Conservation (phyloP, 2,888 invertebrate species). For the Orthosia gracilis region DNA sequence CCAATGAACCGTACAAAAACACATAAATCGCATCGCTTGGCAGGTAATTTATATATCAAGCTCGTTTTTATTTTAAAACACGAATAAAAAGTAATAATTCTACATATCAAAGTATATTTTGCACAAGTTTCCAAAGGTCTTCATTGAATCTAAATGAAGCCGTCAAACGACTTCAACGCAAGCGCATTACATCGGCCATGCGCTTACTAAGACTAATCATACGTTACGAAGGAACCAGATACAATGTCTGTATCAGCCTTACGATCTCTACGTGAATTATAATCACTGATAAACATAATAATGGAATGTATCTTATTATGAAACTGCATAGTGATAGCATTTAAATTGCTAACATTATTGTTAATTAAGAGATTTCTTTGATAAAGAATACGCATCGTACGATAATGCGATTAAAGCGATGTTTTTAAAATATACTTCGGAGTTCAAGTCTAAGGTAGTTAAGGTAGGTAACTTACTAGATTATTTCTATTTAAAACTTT, state of each 20-base stretch:
- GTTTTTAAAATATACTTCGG: background rate
- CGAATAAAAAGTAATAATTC: background rate
- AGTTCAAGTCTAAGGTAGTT: no score
- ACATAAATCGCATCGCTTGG: background rate
- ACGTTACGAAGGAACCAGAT: conserved; percentile 29
- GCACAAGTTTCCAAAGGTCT: conserved; percentile 11
- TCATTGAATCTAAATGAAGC: conserved; percentile 35
- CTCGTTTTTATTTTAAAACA: conserved; percentile 1
- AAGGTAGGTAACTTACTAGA: no score
- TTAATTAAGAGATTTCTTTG: conserved; percentile 1
- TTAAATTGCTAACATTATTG: conserved; percentile 7
- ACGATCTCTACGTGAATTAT: conserved; percentile 38
- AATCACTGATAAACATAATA: conserved; percentile 38
- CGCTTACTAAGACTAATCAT: conserved; percentile 41
- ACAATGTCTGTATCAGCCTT: conserved; percentile 16
- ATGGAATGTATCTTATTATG: conserved; percentile 19
- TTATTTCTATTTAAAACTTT: background rate
- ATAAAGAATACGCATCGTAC: conserved; percentile 11
- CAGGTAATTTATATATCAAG: background rate
- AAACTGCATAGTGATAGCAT: conserved; percentile 7
- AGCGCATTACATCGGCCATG: conserved; percentile 6
- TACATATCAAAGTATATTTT: background rate
- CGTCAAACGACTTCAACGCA: conserved; percentile 23
- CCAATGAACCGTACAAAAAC: background rate
- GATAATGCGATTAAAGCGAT: conserved; percentile 8